phyloP scores from a whole-genome alignment of 2,113 vertebrate species.

The Cervus canadensis region DNA sequence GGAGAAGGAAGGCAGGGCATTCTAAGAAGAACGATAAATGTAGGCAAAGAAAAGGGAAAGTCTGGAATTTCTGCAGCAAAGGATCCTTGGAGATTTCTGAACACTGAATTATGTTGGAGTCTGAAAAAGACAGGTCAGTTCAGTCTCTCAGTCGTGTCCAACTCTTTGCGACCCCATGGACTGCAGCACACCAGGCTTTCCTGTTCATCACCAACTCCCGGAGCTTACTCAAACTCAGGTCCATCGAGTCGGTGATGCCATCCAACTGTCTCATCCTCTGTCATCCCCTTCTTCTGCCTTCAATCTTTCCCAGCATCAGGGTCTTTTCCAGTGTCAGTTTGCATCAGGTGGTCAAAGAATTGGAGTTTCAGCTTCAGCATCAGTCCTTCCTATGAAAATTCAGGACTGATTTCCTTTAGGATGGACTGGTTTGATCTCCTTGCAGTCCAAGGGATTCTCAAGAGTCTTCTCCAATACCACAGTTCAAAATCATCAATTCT shows the following conservation, averaged over 20 bases:
- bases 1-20: neutral
- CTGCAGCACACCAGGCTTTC: neutral
- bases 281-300: neutral
- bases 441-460: neutral
- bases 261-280: neutral
- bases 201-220: neutral
- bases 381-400: neutral
- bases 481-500: neutral
- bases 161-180: neutral
- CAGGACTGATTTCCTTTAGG: neutral
- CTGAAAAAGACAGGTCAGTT: neutral
- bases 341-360: neutral
- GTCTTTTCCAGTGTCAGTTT: neutral
- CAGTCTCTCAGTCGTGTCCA: neutral
- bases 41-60: neutral
- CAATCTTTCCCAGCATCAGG: neutral
- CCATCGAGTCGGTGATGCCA: neutral
- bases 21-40: neutral
- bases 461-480: neutral
- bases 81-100: neutral
- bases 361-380: neutral
- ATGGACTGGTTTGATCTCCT: neutral
- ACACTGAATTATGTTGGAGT: neutral
- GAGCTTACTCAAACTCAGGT: neutral
- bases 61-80: neutral